Conservation (phyloP, 2,797 vertebrate genomes). For the Setipinna tenuifilis region DNA sequence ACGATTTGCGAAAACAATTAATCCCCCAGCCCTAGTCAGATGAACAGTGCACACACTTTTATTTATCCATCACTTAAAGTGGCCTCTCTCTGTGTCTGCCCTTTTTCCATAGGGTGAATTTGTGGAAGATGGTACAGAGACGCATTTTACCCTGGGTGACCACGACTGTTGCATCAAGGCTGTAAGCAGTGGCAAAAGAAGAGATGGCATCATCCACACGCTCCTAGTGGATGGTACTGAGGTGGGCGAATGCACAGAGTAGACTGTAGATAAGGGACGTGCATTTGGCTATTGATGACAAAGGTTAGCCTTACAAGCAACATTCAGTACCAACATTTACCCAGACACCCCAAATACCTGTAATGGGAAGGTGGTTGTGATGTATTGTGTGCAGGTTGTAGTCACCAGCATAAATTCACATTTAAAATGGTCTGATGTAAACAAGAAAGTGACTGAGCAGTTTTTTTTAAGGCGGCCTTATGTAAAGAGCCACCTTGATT, state of each 20-base stretch:
- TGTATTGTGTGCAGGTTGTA: not conserved
- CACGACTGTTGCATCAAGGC: constrained; percentile 95
- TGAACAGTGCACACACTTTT: not conserved
- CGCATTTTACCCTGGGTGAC: constrained; percentile 88
- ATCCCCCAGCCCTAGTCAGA: too few relatives aligned
- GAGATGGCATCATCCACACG: constrained; percentile 93
- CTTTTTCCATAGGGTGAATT: constrained; percentile 86
- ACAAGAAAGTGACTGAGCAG: constrained; percentile 10
- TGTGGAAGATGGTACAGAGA: constrained; percentile 97
- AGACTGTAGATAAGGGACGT: constrained; percentile 12
- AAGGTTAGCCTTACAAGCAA: not conserved
- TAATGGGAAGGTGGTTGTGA: not conserved
- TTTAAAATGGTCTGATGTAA: not conserved
- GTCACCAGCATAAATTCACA: not conserved
- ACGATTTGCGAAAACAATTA: too few relatives aligned
- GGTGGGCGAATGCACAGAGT: constrained; percentile 85
- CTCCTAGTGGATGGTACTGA: constrained; percentile 89
- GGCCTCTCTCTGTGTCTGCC: not conserved
- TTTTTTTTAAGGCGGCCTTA: not conserved
- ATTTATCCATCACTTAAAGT: too few relatives aligned
- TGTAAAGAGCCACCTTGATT: not conserved
- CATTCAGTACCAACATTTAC: not conserved
- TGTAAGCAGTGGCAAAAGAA: constrained; percentile 92
- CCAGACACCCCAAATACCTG: not conserved
- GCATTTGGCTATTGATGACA: not conserved